Base-by-base conservation (phyloP, 2,113 vertebrate species). In the Daphoenositta chrysoptera region DNA sequence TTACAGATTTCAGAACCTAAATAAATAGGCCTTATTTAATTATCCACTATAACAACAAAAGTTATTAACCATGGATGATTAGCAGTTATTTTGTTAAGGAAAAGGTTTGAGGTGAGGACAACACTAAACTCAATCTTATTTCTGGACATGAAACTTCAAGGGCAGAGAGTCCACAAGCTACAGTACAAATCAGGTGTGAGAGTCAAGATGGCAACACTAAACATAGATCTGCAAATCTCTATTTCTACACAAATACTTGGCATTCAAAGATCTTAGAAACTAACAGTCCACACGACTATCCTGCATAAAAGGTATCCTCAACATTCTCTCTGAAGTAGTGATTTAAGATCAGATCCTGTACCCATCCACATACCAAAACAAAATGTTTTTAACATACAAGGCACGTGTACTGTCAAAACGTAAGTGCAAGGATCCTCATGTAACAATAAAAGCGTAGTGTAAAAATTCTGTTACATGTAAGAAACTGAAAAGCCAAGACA, bases 341-440 rank as follows among this genome's bases (percentile, higher is more conserved):
- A 81, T 58, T 69, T 63, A 83, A 42, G 21, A 71, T 30, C 15
- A 73, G 27, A 70, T 58, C 50, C 73, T 35, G 3, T 10, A 64
- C 11, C 7, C 1, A 3, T 39, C 12, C 16, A 48, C 1, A 0
- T 42, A 72, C 3, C 31, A 72, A 80, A 86, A 65, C 19, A n/a
- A 23, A 6, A 19, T 28, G 31, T 79, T 88, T 58, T 8, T 6
- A 82, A 83, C 21, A 40, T 12, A 39, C 13, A 73, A 61, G n/a
- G 42, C 45, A 73, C 0, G 0, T 5, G 15, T 33, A 40, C 7
- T 33, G 13, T 26, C 72, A 73, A 90, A 40, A 19, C 14, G 0
- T 7, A 89, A 65, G 14, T 37, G 23, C 24, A 75, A 66, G 40
- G 85, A 90, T 51, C 26, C 4, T 28, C 37, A 10, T 10, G 16